These are phyloP conservation scores for Marasmarcha lunaedactyla DNA, from an alignment of 2,888 invertebrate species.

Conservation along the genomic window DNA sequence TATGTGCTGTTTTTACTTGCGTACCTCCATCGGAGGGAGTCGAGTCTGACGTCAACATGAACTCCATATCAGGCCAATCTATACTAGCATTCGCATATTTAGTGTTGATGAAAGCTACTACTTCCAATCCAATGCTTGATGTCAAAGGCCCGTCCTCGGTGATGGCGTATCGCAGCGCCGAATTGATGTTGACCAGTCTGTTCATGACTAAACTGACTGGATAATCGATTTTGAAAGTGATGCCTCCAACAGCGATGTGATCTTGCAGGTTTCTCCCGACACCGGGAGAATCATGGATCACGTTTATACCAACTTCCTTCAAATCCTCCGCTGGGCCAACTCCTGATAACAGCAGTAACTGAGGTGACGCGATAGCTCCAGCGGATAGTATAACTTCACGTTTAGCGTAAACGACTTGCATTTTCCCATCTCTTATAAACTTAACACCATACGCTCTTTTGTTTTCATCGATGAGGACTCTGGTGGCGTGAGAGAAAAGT, in stretches of 20 bases:
- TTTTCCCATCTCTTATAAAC: conserved; percentile 75
- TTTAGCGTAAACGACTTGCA: conserved; percentile 75
- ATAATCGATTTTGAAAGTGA: conserved; percentile 84
- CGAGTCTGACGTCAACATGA: conserved; percentile 88
- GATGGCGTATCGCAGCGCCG: conserved; percentile 85
- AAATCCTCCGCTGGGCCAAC: conserved; percentile 84
- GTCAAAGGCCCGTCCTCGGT: conserved; percentile 90
- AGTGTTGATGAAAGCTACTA: conserved; percentile 88
- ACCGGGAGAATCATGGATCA: conserved; percentile 82
- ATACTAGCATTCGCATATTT: conserved; percentile 88
- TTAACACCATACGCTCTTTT: conserved; percentile 85
- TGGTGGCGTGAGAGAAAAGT: conserved; percentile 83
- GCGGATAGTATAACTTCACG: conserved; percentile 88
- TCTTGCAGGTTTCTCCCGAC: conserved; percentile 91
- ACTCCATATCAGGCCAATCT: conserved; percentile 93
- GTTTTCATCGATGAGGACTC: conserved; percentile 76
- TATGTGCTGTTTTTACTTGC: conserved; percentile 83
- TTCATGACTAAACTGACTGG: conserved; percentile 85
- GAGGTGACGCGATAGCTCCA: conserved; percentile 92
- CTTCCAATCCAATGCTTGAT: conserved; percentile 88
- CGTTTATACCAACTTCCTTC: conserved; percentile 76
- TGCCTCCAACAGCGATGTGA: conserved; percentile 88
- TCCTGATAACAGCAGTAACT: conserved; percentile 91
- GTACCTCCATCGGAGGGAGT: conserved; percentile 88
- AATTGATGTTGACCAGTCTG: conserved; percentile 84